Conservation (phyloP, 2,113 vertebrate species). For the Callocephalon fimbriatum region DNA sequence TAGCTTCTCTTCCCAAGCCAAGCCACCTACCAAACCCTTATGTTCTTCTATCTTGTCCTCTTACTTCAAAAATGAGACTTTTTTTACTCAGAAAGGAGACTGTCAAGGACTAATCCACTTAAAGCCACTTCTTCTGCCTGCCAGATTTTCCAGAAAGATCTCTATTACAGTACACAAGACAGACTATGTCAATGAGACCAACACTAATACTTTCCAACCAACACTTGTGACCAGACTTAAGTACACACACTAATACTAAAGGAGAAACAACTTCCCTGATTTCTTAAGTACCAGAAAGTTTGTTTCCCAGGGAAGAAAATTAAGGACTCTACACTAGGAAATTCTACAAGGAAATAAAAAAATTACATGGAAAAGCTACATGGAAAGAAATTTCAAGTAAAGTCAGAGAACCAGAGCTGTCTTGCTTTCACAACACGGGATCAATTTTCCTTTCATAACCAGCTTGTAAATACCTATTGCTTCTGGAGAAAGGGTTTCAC, state of each 20-base stretch:
- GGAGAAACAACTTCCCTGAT: background rate
- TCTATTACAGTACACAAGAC: background rate
- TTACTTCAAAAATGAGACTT: background rate
- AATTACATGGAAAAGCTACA: background rate
- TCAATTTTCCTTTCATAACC: background rate
- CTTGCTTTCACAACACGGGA: background rate
- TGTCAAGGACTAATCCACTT: background rate
- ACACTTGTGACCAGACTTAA: background rate
- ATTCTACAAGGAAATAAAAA: background rate
- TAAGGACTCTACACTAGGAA: background rate
- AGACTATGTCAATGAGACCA: background rate
- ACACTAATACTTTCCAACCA: background rate
- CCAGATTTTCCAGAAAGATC: background rate
- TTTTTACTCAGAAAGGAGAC: background rate
- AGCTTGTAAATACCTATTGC: background rate
- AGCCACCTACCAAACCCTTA: background rate
- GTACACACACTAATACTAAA: background rate
- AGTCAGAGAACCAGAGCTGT: background rate
- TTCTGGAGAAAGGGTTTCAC: background rate
- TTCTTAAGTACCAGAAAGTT: background rate
- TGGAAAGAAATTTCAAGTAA: background rate
- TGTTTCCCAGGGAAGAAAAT: background rate
- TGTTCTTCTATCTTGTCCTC: background rate
- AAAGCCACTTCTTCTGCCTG: background rate
- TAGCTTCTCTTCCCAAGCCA: background rate